Evolutionary conservation across 2,888 invertebrate species (phyloP), one percentile per base, ranked within the genome.

Genomic region (Neoscelio sp.): DNA sequence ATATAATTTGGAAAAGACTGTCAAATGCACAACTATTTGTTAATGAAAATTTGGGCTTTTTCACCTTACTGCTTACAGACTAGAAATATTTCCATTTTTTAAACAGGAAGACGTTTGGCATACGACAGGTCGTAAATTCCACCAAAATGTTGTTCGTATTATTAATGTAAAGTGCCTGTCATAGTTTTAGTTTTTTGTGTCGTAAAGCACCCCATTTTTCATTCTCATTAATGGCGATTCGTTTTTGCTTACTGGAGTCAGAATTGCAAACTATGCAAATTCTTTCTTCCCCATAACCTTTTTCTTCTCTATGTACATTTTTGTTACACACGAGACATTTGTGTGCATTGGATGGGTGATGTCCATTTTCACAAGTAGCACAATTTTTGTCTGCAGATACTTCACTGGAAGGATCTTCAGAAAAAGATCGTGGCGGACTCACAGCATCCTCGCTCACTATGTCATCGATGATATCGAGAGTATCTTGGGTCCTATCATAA

Each of bases 231-330:
- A 42, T 6, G 3, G 42, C 42, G 6, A 42, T 42, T 46, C n/a
- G 13, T 46, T 3, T 2, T 0, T 20, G 8, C 26, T n/a, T 20
- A 1, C 7, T 1, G 17, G 26, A 18, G 13, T 13, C 8, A 10
- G 15, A 5, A 2, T 15, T 23, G 23, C 77, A 70, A 12, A 17
- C 1, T 0, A 68, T 2, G 6, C 75, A 76, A 28, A 76, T 10
- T 13, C 67, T 35, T 46, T 26, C 35, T n/a, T 62, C 26, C 7
- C 54, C 68, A 8, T 68, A 35, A 0, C 68, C 75, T 54, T 76
- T 54, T 26, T 68, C 75, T 44, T 62, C 54, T n/a, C 33, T 40
- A 23, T 70, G 76, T 5, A 76, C 76, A 20, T 13, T 2, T 10
- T 48, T 54, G 0, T 28, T 10, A 10, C 68, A 76, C 5, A 26